Base-by-base conservation (phyloP, 2,113 vertebrate species). In the Muntiacus reevesi region DNA sequence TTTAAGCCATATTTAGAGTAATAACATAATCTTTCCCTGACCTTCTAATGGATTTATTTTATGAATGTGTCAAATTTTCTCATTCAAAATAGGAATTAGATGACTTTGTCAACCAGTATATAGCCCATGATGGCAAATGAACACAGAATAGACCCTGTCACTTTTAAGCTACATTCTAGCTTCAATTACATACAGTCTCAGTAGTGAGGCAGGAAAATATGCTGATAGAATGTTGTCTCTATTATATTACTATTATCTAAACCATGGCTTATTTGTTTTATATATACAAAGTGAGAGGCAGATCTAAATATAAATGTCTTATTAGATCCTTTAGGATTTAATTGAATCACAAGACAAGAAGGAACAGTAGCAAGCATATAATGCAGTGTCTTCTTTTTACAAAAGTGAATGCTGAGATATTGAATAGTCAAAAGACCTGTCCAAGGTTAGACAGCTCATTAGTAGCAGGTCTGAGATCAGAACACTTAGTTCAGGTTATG, bases 61-160 rank as follows among this genome's bases (percentile, higher is more conserved):
- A 81, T 79, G 23, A 93, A 21, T 3, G 23, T 95, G 9, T 64
- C 45, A 94, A 52, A 84, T 89, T 43, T 74, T 89, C 67, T 95
- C 36, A 91, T 21, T 94, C 47, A 40, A 95, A 83, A 86, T 47
- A 83, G 30, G 94, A 95, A 25, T 92, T 60, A 96, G 50, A 83
- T 95, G 55, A 81, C 30, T 54, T 36, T 62, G 1, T 43, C 76
- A 52, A 64, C 8, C 36, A 57, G 86, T 67, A 79, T 16, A 23
- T 55, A 79, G 27, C 28, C 9, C 19, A 16, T 47, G 36, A 28
- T 92, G n/a, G 5, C 40, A 54, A 30, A 21, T 91, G n/a, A 87
- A 79, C 27, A 55, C 16, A 27, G 40, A 79, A 82, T 1, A 47
- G 43, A 27, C 0, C 1, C 59, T 85, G 1, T 87, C 90, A 55